Conservation (phyloP, 2,888 invertebrate species). For the Drosophila flavopinicola region DNA sequence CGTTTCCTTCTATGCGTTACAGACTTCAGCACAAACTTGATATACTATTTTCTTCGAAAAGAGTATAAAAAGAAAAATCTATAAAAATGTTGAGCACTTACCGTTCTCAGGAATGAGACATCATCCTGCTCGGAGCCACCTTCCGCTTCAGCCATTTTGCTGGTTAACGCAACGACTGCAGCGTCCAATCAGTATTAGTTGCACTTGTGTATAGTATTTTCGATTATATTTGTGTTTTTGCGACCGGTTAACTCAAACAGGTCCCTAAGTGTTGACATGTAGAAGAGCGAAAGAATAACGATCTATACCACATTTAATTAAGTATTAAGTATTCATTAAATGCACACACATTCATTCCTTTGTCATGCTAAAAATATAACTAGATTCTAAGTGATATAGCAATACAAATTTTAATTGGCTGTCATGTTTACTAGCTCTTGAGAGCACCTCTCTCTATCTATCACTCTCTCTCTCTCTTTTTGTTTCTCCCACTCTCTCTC, state of each 20-base stretch:
- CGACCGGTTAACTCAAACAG: slow-evolving; percentile 49
- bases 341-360: slow-evolving; percentile 7
- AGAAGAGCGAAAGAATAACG: background rate
- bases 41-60: too few species aligned
- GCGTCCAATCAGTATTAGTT: slow-evolving; percentile 59
- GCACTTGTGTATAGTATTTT: slow-evolving; percentile 49
- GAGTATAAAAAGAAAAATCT: too few species aligned
- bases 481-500: slow-evolving; percentile 4
- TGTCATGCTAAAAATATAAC: background rate
- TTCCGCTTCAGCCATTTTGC: slow-evolving; percentile 94
- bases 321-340: background rate
- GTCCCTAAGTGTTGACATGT: slow-evolving; percentile 22
- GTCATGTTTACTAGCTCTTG: slow-evolving; percentile 3
- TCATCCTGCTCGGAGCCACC: slow-evolving; percentile 99
- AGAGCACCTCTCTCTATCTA: slow-evolving; percentile 2
- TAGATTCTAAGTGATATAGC: background rate
- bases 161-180: slow-evolving; percentile 71
- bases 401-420: background rate
- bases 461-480: background rate
- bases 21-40: too few species aligned
- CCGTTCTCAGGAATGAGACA: slow-evolving; percentile 99
- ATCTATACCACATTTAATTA: background rate
- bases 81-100: slow-evolving; percentile 88
- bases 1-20: too few species aligned
- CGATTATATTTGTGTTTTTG: slow-evolving; percentile 37